Percentiles rank a stretch among this genome's conserved stretches.
phyloP scores from a whole-genome alignment of 2,888 invertebrate species.

The Epirrhoe tristata region DNA sequence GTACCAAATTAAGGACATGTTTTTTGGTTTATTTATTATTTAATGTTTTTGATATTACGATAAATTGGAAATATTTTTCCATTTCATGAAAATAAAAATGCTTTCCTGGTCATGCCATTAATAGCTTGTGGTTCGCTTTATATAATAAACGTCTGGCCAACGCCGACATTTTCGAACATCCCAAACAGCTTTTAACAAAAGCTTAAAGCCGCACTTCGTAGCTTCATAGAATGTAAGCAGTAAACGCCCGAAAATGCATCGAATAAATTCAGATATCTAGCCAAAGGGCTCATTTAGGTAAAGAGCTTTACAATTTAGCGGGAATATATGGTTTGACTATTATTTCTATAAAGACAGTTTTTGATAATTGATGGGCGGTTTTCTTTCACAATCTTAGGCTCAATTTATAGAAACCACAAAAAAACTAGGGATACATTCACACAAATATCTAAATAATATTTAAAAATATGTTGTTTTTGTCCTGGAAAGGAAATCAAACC shows the following conservation, averaged over 20 bases:
- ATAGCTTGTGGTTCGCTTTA: neutral
- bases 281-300: neutral
- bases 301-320: neutral
- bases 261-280: constrained; percentile 7
- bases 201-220: constrained; percentile 21
- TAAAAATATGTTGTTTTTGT: too few relatives aligned
- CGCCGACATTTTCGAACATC: neutral
- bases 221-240: neutral
- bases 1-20: neutral
- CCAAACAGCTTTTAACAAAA: constrained; percentile 31
- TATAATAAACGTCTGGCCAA: neutral
- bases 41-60: neutral
- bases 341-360: too few relatives aligned
- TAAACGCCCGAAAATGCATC: constrained; percentile 24
- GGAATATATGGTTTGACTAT: neutral
- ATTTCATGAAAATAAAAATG: neutral
- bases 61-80: neutral
- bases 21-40: neutral
- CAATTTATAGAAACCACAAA: too few relatives aligned
- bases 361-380: too few relatives aligned
- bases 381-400: too few relatives aligned
- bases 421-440: too few relatives aligned
- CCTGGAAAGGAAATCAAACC: too few relatives aligned
- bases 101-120: neutral
- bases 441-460: too few relatives aligned